Conservation (phyloP, 2,888 invertebrate species). For the Nesidiocoris tenuis region DNA sequence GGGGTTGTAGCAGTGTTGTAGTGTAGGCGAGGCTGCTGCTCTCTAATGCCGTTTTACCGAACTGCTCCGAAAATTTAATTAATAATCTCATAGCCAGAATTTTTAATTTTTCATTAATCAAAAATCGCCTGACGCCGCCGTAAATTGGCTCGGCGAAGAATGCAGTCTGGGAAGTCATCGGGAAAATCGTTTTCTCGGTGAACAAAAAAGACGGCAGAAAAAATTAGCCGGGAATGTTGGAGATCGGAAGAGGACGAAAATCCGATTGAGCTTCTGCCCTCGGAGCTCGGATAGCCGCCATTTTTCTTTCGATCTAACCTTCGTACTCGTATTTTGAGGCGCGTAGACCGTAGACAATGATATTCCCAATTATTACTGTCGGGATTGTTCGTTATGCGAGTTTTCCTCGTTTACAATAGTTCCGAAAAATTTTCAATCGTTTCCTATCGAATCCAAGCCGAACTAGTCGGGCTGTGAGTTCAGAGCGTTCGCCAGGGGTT, state of each 20-base stretch:
- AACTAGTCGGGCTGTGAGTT: too few relatives aligned
- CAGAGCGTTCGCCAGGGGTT: neutral
- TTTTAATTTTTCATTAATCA: neutral
- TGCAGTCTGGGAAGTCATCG: too few relatives aligned
- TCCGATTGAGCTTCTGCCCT: neutral
- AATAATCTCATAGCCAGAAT: neutral
- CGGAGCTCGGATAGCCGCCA: conserved; percentile 9
- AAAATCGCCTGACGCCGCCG: neutral
- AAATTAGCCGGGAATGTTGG: neutral
- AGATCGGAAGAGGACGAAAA: neutral
- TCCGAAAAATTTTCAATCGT: neutral
- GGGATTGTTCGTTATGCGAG: neutral
- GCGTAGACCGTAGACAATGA: conserved; percentile 14
- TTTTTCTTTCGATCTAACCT: conserved; percentile 38
- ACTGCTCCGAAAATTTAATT: neutral
- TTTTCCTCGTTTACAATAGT: neutral
- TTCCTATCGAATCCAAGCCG: too few relatives aligned
- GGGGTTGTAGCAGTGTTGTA: too few relatives aligned
- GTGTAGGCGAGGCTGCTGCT: neutral
- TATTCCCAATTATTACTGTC: neutral
- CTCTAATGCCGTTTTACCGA: neutral
- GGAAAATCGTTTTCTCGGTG: too few relatives aligned
- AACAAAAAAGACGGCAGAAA: too few relatives aligned
- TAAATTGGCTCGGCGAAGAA: too few relatives aligned
- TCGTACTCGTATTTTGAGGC: conserved; percentile 23